Evolutionary conservation across 2,113 vertebrate species (phyloP).

Genomic region (Orcinus orca): DNA sequence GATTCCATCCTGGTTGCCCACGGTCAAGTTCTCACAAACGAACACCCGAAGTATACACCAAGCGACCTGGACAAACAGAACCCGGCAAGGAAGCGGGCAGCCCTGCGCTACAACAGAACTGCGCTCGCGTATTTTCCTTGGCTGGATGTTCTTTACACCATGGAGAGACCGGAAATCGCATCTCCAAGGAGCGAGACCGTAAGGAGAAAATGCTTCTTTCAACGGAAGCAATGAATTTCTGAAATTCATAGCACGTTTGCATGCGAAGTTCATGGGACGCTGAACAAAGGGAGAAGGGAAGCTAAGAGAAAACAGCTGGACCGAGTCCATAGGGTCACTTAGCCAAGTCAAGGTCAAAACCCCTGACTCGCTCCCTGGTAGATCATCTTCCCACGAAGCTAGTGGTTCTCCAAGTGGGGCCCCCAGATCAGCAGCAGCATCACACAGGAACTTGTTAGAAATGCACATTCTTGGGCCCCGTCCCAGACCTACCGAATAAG

Average conservation of each 20-base stretch:
- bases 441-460: neutral
- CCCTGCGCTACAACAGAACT: fast-evolving
- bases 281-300: too few relatives aligned
- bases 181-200: neutral
- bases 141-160: neutral
- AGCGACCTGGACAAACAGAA: too few relatives aligned
- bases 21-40: neutral
- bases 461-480: too few relatives aligned
- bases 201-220: neutral
- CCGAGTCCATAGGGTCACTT: fast-evolving
- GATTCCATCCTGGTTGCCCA: neutral
- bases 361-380: too few relatives aligned
- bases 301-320: neutral
- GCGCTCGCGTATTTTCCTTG: fast-evolving
- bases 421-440: neutral
- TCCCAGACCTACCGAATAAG: neutral
- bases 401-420: neutral
- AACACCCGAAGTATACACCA: neutral
- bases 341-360: neutral
- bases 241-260: neutral
- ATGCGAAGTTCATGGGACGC: neutral
- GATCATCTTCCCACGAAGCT: neutral
- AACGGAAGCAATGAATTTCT: neutral
- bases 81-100: fast-evolving
- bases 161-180: neutral